Base-by-base conservation (phyloP, 2,888 invertebrate genomes). In the Eupeodes luniger region DNA sequence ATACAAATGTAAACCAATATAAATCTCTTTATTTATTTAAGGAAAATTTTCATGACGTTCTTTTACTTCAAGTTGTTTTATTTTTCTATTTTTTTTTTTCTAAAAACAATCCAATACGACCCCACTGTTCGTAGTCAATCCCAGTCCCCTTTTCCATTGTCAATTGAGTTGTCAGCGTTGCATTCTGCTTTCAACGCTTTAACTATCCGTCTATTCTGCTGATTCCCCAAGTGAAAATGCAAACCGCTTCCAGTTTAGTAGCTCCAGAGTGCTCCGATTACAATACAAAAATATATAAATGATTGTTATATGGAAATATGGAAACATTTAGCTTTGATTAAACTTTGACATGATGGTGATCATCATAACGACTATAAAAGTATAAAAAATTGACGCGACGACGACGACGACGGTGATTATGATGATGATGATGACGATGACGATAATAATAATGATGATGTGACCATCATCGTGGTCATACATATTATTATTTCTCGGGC, bases 401-500 rank as follows among this genome's bases (percentile, higher is more conserved):
- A 40, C 40, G 40, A 40, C 40, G 40, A 27, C 40, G 5, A 5
- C 40, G 27, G 27, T 53, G 11, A 27, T 27, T 44, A 61, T 19
- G 11, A 19, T 47, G 57, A 36, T n/a, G 47, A 14, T 67, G 49
- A 67, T 76, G 64, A 72, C 53, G 47, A 51, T 74, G 55, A 79
- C 66, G 57, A 53, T 14, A 5, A 61, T 51, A 14, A 59, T 27
- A 7, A 36, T 64, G 70, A 51, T 55, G 57, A 44, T 61, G 62
- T 75, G 66, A 64, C 72, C 62, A 75, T 70, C 57, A 51, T 81
- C 51, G 77, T 75, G 72, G 74, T 69, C 74, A 69, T 76, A 55
- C 74, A 69, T 76, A 55, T 59, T 78, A 74, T 78, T 84, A 70
- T 70, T 83, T 78, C 74, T 82, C 74, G 84, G 82, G 75, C 86